A percentile compares a stretch with the other conserved stretches of the same genome.
These are phyloP conservation scores for Notodonta dromedarius DNA, from an alignment of 2,888 invertebrate genomes.

Conservation along the genomic window DNA sequence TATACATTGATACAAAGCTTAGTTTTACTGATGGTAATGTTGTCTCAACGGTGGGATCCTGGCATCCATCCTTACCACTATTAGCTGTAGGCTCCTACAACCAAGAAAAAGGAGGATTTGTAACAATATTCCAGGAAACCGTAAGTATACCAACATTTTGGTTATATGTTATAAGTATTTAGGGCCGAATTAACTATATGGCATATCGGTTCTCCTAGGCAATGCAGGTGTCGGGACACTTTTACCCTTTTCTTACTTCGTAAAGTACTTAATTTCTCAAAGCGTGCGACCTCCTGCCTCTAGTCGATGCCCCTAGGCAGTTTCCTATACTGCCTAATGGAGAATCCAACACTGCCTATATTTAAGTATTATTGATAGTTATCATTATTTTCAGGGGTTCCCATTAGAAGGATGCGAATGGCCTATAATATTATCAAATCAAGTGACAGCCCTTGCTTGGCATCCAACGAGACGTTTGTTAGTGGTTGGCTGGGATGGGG, in stretches of 20 bases:
- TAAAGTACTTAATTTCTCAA: too few species aligned
- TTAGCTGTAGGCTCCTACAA: conserved; percentile 94
- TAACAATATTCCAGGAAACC: conserved; percentile 94
- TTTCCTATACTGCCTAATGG: too few species aligned
- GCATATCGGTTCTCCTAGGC: too few species aligned
- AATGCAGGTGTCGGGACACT: too few species aligned
- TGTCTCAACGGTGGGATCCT: conserved; percentile 91
- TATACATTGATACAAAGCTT: conserved; percentile 94
- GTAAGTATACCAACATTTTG: conserved; percentile 73
- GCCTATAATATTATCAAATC: conserved; percentile 89
- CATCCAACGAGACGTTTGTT: conserved; percentile 93
- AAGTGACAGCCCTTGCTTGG: conserved; percentile 94
- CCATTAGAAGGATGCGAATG: conserved; percentile 90
- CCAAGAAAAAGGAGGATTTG: conserved; percentile 94
- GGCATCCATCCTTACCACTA: conserved; percentile 92
- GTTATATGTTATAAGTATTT: too few species aligned
- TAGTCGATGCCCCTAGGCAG: too few species aligned
- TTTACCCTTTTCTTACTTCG: too few species aligned
- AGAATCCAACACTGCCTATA: too few species aligned
- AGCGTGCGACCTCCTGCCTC: too few species aligned
- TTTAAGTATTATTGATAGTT: neutral
- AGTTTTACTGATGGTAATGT: conserved; percentile 89
- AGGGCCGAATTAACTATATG: too few species aligned
- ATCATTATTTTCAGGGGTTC: conserved; percentile 85
- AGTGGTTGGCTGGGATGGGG: conserved; percentile 96